A percentile compares a stretch with the other conserved stretches of the same genome.
These are phyloP conservation scores for Isurus oxyrinchus DNA, from an alignment of 2,113 vertebrate species.

Conservation along the genomic window DNA sequence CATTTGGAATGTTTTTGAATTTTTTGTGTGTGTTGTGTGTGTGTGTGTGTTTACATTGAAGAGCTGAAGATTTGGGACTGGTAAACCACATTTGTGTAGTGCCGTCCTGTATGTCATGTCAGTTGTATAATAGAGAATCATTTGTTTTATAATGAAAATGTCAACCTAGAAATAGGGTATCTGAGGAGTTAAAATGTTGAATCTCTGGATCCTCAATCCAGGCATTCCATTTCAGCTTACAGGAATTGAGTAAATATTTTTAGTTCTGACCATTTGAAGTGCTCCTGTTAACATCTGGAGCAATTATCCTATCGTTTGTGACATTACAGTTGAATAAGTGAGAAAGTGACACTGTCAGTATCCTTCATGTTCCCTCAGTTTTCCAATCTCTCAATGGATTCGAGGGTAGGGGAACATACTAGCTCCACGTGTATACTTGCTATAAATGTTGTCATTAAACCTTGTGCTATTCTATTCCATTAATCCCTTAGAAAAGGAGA, in stretches of 20 bases:
- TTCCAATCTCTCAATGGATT: constrained; percentile 66
- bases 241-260: background rate
- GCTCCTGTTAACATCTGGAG: background rate
- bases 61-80: background rate
- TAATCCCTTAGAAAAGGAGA: constrained; percentile 99
- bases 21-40: background rate
- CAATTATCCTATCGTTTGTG: background rate
- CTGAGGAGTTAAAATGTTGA: background rate
- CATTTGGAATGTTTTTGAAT: background rate
- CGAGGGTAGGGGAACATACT: constrained; percentile 69
- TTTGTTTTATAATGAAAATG: background rate
- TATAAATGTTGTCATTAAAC: constrained; percentile 99
- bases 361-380: constrained; percentile 3
- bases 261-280: background rate
- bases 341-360: background rate
- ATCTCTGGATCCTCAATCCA: background rate
- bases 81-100: background rate
- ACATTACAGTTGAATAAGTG: background rate
- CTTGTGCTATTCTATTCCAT: constrained; percentile 99
- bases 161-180: background rate
- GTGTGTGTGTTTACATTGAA: background rate
- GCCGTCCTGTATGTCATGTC: background rate
- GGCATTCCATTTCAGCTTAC: background rate
- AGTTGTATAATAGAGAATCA: background rate
- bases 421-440: constrained; percentile 90